Conservation (phyloP, 2,113 vertebrate species). For the Mustela nigripes region DNA sequence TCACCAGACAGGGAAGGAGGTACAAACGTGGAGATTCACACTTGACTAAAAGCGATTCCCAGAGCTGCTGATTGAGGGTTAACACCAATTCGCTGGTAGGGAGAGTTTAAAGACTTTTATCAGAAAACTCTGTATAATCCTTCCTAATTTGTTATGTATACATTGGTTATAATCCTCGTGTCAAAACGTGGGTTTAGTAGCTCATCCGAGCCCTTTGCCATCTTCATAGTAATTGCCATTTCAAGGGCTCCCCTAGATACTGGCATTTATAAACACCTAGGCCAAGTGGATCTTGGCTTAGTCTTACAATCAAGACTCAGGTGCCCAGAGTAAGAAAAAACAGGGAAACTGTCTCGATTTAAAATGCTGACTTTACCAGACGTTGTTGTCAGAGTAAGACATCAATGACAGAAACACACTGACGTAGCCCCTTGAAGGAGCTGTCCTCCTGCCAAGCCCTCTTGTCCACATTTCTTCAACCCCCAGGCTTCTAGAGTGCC, state of each 20-base stretch:
- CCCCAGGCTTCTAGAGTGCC: background rate
- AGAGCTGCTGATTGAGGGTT: background rate
- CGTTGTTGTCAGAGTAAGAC: background rate
- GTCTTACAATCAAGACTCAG: background rate
- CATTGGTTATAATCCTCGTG: background rate
- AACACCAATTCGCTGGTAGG: background rate
- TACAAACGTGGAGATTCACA: background rate
- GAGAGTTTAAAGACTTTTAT: background rate
- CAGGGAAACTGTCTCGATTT: background rate
- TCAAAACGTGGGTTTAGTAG: background rate
- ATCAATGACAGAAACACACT: background rate
- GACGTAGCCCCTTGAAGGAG: background rate
- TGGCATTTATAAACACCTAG: background rate
- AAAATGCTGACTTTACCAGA: background rate
- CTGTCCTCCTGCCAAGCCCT: accelerated
- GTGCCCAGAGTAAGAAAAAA: background rate
- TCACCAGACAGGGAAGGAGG: background rate
- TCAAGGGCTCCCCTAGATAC: background rate
- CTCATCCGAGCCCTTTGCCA: background rate
- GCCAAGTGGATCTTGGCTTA: background rate
- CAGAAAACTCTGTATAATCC: background rate
- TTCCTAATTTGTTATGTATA: background rate
- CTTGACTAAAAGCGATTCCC: background rate
- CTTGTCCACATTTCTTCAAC: background rate
- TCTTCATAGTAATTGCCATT: background rate